Evolutionary conservation across 64 coral and sea anemone species (phyloP), one percentile per base, ranked within the genome.

Genomic region (Montipora sp.): DNA sequence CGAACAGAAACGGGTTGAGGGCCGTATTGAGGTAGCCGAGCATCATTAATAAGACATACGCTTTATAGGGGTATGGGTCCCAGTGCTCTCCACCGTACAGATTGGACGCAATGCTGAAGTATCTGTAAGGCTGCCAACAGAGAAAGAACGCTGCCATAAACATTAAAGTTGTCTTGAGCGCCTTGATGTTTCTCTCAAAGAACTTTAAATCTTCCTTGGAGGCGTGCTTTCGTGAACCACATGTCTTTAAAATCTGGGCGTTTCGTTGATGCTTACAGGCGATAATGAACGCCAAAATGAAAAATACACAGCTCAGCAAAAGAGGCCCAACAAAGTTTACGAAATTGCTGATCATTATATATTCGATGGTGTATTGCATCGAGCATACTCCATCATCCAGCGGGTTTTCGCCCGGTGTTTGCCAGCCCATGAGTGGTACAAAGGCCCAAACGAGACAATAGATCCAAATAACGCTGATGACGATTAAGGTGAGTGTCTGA

Each of bases 1-100:
- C 94, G 77, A 96, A 99, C 63, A 99, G 58, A 50, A 92, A 96
- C 2, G 98, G 98, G 18, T 99, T 99, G 44, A 99, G 81, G 10
- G 92, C 94, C 11, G 88, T 85, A 53, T 99, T 99, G 10, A 89
- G 57, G 68, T 94, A 99, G 0, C 94, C 98, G 14, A 99, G 49
- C 27, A 94, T 93, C 2, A 99, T n/a, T 18, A 99, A 68, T 18
- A 94, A 46, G 0, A 14, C 2, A 12, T 20, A 68, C 3, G 94
- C 49, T 49, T 89, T 75, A 1, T 3, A 51, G 4, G 81, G 88
- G 5, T 44, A 12, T 4, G 14, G 8, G 0, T 0, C 0, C 19
- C 72, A 75, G 8, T 88, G 90, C 4, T 49, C 15, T 11, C 15
- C 66, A 10, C 84, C 90, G 20, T 68, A 84, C 8, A 92, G 73